Conservation (phyloP, 2,113 vertebrate genomes). For the Oncorhynchus gorbuscha region DNA sequence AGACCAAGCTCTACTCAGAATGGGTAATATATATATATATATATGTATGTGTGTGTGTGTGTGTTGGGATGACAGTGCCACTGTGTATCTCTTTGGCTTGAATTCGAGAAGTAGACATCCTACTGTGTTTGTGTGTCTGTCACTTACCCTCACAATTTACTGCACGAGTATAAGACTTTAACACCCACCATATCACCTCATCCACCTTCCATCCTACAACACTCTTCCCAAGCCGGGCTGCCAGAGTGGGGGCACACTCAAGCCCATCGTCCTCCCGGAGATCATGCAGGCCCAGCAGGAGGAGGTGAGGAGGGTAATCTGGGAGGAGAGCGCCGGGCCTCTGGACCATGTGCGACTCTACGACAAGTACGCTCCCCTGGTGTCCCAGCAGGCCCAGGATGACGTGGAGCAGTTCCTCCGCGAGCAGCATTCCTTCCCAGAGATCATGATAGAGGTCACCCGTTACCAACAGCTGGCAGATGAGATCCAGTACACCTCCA, state of each 20-base stretch:
- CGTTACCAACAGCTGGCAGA: conserved; percentile 79
- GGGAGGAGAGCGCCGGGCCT: conserved; percentile 72
- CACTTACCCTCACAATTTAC: no score
- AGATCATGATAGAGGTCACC: conserved; percentile 74
- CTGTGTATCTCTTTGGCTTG: not conserved
- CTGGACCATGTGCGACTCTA: conserved; percentile 74
- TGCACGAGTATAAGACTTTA: no score
- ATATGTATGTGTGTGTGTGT: not conserved
- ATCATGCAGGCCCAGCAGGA: conserved; percentile 73
- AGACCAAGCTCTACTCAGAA: conserved; percentile 80
- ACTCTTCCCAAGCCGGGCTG: conserved; percentile 56
- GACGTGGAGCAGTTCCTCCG: conserved; percentile 78
- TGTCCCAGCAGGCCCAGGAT: conserved; percentile 77
- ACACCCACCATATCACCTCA: not conserved
- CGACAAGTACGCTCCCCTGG: conserved; percentile 79
- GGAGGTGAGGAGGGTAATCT: conserved; percentile 72
- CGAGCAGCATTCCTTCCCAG: conserved; percentile 77
- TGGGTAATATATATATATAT: conserved; percentile 65
- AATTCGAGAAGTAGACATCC: not conserved
- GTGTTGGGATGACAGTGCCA: not conserved
- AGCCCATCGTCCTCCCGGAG: conserved; percentile 79
- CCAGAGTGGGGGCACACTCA: conserved; percentile 64
- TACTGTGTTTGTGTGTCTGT: no score
- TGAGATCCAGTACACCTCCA: conserved; percentile 77
- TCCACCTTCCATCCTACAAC: no score